Evolutionary conservation across 2,113 vertebrate genomes (phyloP), one percentile per base, ranked within the genome.

Genomic region (Mobula hypostoma): DNA sequence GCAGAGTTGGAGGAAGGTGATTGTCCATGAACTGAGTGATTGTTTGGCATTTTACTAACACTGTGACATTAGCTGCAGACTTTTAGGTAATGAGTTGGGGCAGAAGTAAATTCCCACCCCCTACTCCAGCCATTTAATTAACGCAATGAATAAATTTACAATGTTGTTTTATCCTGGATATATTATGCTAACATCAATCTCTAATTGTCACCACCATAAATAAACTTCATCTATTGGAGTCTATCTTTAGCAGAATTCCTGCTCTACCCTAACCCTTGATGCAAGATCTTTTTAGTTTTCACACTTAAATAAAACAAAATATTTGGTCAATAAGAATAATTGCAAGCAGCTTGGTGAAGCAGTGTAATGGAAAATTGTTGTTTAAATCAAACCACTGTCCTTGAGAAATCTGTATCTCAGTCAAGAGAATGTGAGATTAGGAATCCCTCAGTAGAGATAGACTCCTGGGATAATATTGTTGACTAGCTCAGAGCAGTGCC

Each of bases 271-370:
- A n/a, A 15, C 85, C 14, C 27, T n/a, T 88, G 58, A 63, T 63
- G 24, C 58, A 66, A 88, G 85, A 29, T 88, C 12, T 17, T n/a
- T 90, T 68, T 90, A 5, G 29, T 29, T 66, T 32, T n/a, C 61
- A 90, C 61, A 90, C 12, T 68, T 88, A 90, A 90, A 63, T 63
- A 58, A 83, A 83, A 56, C 80, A 83, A 63, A 90, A 68, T 14
- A n/a, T 32, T 1, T 32, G n/a, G 61, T 68, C 14, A 15, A 4
- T 90, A 32, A n/a, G 85, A 12, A 90, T 68, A 68, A 90, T 15
- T 68, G 61, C 61, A 32, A 90, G 58, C 58, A 88, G 85, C 27
- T 66, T 88, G 61, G n/a, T 68, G 85, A 66, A 90, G 14, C 14
- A 32, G 61, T 19, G 14, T 1, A 1, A 1, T 68, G 61, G 29